A percentile compares a stretch with the other conserved stretches of the same genome.
These are phyloP conservation scores for Harpagus bidentatus DNA, from an alignment of 2,113 vertebrate species.

Conservation along the genomic window DNA sequence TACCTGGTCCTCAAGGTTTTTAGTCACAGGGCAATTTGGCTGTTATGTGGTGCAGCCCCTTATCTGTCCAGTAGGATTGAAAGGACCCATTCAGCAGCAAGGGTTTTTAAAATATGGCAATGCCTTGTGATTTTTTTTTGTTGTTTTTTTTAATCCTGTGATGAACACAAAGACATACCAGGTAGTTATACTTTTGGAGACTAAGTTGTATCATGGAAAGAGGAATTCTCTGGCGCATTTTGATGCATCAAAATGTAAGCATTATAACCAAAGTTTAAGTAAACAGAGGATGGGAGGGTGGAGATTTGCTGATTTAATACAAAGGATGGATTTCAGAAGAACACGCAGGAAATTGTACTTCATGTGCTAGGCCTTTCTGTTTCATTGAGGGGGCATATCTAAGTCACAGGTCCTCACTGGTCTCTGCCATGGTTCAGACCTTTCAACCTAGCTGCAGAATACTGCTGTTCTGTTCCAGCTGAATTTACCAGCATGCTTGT, in stretches of 20 bases:
- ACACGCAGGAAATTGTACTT: fast-evolving
- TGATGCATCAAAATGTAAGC: background rate
- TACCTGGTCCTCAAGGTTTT: background rate
- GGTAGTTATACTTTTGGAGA: background rate
- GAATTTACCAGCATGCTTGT: background rate
- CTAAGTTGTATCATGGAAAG: background rate
- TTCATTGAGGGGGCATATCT: background rate
- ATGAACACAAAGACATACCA: background rate
- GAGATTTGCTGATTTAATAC: background rate
- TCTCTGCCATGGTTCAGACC: background rate
- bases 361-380: background rate
- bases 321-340: background rate
- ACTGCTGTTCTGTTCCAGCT: background rate
- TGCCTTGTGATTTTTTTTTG: too few species aligned
- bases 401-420: fast-evolving
- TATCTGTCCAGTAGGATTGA: background rate
- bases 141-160: too few species aligned
- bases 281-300: background rate
- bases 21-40: background rate
- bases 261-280: background rate
- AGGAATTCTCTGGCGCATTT: background rate
- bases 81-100: background rate
- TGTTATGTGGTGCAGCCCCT: background rate
- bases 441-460: background rate
- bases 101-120: background rate